Evolutionary conservation across 2,113 vertebrate species (phyloP).

Genomic region (Indri indri): DNA sequence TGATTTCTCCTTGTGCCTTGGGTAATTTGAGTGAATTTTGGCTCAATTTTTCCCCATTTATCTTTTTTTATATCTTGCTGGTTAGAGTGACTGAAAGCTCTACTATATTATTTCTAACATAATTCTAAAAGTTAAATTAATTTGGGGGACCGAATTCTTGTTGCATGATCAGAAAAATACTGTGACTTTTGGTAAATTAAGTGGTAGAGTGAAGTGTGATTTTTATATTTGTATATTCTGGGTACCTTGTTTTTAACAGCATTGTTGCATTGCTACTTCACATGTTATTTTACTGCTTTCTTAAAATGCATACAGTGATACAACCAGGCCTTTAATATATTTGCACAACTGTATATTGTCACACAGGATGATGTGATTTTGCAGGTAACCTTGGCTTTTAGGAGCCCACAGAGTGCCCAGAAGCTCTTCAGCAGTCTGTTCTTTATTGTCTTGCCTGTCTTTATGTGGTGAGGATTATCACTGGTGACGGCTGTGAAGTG

Average conservation of each 20-base stretch:
- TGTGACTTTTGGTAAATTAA: not conserved
- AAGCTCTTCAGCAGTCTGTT: not conserved
- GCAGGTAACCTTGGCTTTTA: not conserved
- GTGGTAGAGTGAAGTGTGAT: not conserved
- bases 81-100: not conserved
- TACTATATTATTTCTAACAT: not conserved
- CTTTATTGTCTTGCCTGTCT: not conserved
- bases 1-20: not conserved
- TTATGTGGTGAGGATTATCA: not conserved
- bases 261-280: not conserved
- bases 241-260: not conserved
- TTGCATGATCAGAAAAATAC: not conserved
- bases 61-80: slow-evolving; percentile 1
- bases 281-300: not conserved
- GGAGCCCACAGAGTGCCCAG: not conserved
- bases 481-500: not conserved
- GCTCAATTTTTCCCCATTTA: not conserved
- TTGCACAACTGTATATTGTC: not conserved
- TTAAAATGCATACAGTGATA: not conserved
- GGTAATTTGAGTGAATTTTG: slow-evolving; percentile 12
- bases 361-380: not conserved
- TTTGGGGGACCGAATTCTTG: not conserved
- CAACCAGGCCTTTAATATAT: not conserved
- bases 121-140: not conserved
- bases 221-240: not conserved